phyloP scores from a whole-genome alignment of 2,797 vertebrate genomes.

The Prunella strophiata region DNA sequence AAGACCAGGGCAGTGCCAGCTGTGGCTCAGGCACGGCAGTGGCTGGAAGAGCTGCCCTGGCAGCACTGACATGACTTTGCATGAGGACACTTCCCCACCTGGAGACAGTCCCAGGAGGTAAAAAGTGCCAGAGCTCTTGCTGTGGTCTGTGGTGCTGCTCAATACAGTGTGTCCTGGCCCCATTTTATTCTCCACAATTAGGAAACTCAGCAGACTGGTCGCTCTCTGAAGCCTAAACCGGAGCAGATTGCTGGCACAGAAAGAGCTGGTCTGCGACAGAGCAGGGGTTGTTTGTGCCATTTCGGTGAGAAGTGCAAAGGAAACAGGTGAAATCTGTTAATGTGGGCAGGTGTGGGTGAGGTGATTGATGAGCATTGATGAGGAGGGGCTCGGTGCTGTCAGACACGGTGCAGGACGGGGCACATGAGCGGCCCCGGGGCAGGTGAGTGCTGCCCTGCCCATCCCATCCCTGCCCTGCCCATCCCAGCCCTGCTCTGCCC shows the following conservation, averaged over 20 bases:
- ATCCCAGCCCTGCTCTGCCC: too few species aligned
- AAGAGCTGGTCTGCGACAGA: neutral
- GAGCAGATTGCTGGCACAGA: neutral
- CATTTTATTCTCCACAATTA: neutral
- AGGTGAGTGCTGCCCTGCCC: neutral
- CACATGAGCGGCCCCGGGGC: neutral
- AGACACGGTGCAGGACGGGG: neutral
- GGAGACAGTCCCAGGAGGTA: neutral
- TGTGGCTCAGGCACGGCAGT: rapidly evolving
- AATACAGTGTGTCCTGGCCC: neutral
- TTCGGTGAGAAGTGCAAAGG: neutral
- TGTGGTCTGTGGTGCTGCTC: neutral
- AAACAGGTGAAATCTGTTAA: neutral
- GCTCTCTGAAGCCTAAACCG: neutral
- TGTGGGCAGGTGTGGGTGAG: neutral
- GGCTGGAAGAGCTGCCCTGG: neutral
- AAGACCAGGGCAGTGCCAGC: rapidly evolving
- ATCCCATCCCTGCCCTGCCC: neutral
- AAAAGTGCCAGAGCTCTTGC: neutral
- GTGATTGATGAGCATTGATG: neutral
- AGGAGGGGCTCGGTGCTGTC: neutral
- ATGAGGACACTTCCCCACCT: neutral
- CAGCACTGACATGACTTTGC: neutral
- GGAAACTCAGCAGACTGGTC: neutral
- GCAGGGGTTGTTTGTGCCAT: neutral